Evolutionary conservation across 2,113 vertebrate species (phyloP).

Genomic region (Macroglossus sobrinus): DNA sequence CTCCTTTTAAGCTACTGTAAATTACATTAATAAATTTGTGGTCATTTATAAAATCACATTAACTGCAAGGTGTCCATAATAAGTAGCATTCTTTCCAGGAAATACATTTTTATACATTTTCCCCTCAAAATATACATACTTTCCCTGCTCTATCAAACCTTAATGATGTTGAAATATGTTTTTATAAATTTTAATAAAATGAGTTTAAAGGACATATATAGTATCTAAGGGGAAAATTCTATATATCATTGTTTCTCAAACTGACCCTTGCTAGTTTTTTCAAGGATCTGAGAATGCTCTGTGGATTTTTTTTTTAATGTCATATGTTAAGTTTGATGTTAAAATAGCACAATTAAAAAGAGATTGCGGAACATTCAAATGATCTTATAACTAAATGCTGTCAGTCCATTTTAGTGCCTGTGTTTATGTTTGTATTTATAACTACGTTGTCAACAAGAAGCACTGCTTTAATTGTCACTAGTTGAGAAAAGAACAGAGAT

Average conservation of each 20-base stretch:
- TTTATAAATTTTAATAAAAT: conserved; percentile 27
- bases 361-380: background rate
- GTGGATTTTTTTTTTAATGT: background rate
- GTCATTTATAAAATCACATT: conserved; percentile 33
- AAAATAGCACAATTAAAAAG: background rate
- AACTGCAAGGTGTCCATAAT: background rate
- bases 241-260: background rate
- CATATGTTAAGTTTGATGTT: background rate
- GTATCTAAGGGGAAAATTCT: background rate
- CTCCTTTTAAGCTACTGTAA: background rate
- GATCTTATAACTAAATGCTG: background rate
- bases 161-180: background rate
- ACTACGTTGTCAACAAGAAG: background rate
- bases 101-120: conserved; percentile 9
- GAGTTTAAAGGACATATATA: background rate
- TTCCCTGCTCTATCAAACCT: background rate
- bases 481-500: conserved; percentile 23
- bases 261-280: background rate
- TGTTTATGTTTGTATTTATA: background rate
- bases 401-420: background rate
- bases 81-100: conserved; percentile 13
- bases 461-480: background rate
- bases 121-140: background rate
- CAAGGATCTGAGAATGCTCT: background rate
- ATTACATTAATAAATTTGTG: background rate